Evolutionary conservation across 2,113 vertebrate species (phyloP).

Genomic region (Turdus rufiventris): DNA sequence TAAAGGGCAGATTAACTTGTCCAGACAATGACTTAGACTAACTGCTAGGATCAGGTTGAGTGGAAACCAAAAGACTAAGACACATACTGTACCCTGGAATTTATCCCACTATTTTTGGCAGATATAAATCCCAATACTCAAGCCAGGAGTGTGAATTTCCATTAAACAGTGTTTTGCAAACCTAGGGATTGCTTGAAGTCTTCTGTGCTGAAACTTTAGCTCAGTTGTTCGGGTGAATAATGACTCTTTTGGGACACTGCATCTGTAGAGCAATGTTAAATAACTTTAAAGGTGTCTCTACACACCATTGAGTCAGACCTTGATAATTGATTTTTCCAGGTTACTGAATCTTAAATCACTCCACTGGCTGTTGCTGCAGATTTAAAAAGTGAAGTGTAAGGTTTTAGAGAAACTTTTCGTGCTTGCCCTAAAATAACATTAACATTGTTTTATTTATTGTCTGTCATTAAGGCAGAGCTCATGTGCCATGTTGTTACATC

Average conservation of each 20-base stretch:
- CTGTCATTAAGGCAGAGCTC: background rate
- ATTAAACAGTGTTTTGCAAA: background rate
- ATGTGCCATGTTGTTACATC: background rate
- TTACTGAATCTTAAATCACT: background rate
- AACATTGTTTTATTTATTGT: background rate
- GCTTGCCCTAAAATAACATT: background rate
- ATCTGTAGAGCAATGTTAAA: background rate
- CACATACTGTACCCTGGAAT: background rate
- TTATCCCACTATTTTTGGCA: background rate
- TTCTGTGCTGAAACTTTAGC: background rate
- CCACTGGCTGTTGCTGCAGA: background rate
- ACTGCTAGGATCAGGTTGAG: background rate
- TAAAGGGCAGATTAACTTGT: background rate
- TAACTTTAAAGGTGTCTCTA: background rate
- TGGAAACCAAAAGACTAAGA: background rate
- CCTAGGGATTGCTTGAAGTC: background rate
- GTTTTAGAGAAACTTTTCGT: background rate
- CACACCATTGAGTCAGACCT: background rate
- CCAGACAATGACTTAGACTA: background rate
- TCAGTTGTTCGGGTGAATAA: background rate
- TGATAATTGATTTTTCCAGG: background rate
- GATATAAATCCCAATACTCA: background rate
- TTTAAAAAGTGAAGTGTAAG: background rate
- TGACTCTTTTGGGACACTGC: background rate
- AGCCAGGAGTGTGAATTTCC: background rate